Evolutionary conservation across 2,888 invertebrate genomes (phyloP).

Genomic region (Hylaea fasciaria): DNA sequence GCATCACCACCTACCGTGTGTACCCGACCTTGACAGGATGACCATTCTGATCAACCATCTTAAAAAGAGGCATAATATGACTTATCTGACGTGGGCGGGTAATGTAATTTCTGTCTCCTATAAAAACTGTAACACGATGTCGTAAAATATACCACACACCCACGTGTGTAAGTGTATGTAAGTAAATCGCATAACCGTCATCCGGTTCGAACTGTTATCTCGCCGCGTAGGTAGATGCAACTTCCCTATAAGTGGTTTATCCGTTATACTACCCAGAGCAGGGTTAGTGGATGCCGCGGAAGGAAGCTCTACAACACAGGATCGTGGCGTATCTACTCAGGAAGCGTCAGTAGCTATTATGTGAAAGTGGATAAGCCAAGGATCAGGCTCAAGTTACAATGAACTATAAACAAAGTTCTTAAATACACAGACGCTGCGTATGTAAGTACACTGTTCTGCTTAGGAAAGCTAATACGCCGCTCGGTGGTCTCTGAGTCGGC

Average conservation of each 20-base stretch:
- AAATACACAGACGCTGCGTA: conserved; percentile 33
- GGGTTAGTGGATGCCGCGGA: conserved; percentile 64
- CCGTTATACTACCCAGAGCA: conserved; percentile 59
- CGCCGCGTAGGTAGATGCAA: conserved; percentile 57
- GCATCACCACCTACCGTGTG: conserved; percentile 62
- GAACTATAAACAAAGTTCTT: conserved; percentile 54
- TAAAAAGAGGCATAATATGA: conserved; percentile 35
- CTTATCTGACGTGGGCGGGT: conserved; percentile 42
- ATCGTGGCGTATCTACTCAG: conserved; percentile 75
- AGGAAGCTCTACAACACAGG: conserved; percentile 77
- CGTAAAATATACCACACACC: conserved; percentile 41
- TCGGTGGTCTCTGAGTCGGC: conserved; percentile 60
- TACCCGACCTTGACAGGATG: conserved; percentile 69
- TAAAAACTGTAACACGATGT: conserved; percentile 43
- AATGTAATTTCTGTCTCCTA: conserved; percentile 36
- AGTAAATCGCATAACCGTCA: conserved; percentile 39
- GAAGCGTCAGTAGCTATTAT: conserved; percentile 67
- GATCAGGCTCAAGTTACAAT: conserved; percentile 65
- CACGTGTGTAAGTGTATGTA: conserved; percentile 40
- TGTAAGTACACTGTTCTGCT: conserved; percentile 38
- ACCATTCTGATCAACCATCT: conserved; percentile 42
- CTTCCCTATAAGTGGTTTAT: conserved; percentile 73
- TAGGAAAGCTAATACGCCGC: conserved; percentile 38
- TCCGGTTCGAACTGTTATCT: conserved; percentile 40
- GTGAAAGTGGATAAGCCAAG: conserved; percentile 67